Base-by-base conservation (phyloP, 1,140 invertebrate genomes). In the Drosophila pandora region DNA sequence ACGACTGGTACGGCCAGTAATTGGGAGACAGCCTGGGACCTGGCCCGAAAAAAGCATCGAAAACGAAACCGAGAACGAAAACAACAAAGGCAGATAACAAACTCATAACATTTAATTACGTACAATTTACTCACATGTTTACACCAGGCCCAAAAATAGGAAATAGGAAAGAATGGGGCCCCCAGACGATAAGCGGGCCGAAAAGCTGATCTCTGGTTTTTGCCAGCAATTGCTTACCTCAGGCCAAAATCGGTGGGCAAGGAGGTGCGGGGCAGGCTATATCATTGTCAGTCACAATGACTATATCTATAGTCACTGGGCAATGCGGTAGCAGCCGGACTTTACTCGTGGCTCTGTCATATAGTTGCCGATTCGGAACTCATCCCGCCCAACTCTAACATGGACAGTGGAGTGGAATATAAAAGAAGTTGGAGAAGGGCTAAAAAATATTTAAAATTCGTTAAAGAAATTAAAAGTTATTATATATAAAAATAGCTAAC, bases 101-200 rank as follows among this genome's bases (percentile, higher is more conserved):
- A 85, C 79, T 85, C 82, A 85, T 85, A 85, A 85, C 83, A 85
- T 85, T 85, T 85, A 87, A 87, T 85, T 85, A 85, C 78, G 64
- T 81, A 74, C 82, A 85, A 88, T 85, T 85, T 78, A 87, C 74
- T 81, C 61, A 81, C 57, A 87, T 85, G 78, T 78, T 85, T 64
- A 85, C 82, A 85, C 69, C 69, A 43, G 10, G 41, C 52, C 58
- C 57, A 13, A 41, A 64, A 76, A 84, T 82, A 49, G 21, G 6
- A 47, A 47, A 21, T 37, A 37, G 34, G 34, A n/a, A 37, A 37
- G 13, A 43, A 8, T 13, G 34, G 2, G 34, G 34, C 41, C n/a
- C 41, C 2, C 3, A 28, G 57, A 54, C 34, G 34, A 37, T 53
- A 73, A 73, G 47, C 68, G 17, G 8, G 3, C 30, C 49, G 13